Percentiles rank a stretch among this genome's conserved stretches.
These are phyloP conservation scores for Epizoanthus scotinus DNA, from an alignment of 92 coral and sea anemone genomes.

Conservation along the genomic window DNA sequence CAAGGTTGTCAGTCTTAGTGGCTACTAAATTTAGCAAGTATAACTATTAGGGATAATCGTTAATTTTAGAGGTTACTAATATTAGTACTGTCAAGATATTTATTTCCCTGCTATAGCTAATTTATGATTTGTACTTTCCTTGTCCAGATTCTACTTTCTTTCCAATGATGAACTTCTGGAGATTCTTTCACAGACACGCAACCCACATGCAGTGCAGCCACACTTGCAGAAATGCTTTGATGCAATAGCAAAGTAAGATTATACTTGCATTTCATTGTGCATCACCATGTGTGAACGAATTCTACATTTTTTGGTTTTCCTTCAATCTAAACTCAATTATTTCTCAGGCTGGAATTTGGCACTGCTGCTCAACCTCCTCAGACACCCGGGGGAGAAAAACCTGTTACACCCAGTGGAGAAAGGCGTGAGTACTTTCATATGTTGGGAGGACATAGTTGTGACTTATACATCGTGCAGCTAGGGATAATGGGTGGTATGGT, in stretches of 20 bases:
- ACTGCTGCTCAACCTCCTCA: conserved; percentile 84
- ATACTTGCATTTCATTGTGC: neutral
- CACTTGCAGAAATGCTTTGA: conserved; percentile 99
- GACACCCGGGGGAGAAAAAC: conserved; percentile 84
- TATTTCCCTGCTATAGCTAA: neutral
- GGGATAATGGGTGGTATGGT: too few relatives aligned
- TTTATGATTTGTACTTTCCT: neutral
- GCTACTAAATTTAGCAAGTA: too few relatives aligned
- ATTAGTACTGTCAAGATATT: too few relatives aligned
- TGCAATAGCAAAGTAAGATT: conserved; percentile 90
- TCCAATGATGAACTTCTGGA: conserved; percentile 96
- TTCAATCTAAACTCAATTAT: neutral
- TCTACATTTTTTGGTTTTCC: neutral
- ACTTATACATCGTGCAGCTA: neutral
- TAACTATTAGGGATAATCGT: too few relatives aligned
- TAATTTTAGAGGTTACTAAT: too few relatives aligned
- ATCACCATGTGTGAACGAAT: neutral
- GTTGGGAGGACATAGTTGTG: neutral
- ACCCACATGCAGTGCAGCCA: conserved; percentile 98
- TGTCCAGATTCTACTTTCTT: conserved; percentile 84
- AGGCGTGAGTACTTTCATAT: conserved; percentile 72
- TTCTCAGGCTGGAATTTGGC: conserved; percentile 87
- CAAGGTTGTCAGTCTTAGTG: too few relatives aligned
- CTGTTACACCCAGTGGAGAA: conserved; percentile 87
- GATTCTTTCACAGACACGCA: conserved; percentile 96